Percentiles rank a stretch among this genome's conserved stretches.
Conservation (phyloP, 1,140 invertebrate species). For the Tetragonula clypearis region DNA sequence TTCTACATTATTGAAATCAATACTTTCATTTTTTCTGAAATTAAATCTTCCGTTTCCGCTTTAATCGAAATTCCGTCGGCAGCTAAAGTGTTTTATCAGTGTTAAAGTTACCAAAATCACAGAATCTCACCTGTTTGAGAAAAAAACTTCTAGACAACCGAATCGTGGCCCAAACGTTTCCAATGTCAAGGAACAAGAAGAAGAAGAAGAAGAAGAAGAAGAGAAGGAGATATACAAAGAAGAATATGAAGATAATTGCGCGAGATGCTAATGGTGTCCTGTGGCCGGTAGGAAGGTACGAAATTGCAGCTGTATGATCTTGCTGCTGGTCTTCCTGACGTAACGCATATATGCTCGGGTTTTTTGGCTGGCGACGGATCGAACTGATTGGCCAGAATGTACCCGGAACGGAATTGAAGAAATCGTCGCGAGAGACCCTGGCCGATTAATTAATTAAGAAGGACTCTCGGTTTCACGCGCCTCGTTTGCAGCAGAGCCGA, state of each 20-base stretch:
- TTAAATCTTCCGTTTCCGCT: not conserved
- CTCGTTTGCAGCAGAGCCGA: not conserved
- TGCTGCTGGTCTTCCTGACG: constrained; percentile 79
- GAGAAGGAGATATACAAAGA: not conserved
- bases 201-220: too few species aligned
- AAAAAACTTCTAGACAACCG: too few species aligned
- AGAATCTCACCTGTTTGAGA: not conserved
- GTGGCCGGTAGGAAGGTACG: constrained; percentile 77
- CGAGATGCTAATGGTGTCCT: not conserved
- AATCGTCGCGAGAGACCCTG: not conserved
- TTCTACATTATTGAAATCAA: too few species aligned
- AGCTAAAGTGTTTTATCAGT: too few species aligned
- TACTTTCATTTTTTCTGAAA: not conserved
- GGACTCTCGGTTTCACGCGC: not conserved
- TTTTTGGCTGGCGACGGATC: not conserved
- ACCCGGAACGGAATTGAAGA: not conserved
- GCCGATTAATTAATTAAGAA: constrained; percentile 12
- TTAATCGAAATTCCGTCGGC: too few species aligned
- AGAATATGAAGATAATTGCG: not conserved
- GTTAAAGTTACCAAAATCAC: not conserved
- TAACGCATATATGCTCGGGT: constrained; percentile 78
- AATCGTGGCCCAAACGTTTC: too few species aligned
- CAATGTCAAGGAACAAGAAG: not conserved
- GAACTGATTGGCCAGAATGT: not conserved
- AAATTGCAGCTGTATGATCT: constrained; percentile 83